Evolutionary conservation across 1,140 invertebrate genomes (phyloP), one percentile per base, ranked within the genome.

Genomic region (Colletes gigas): DNA sequence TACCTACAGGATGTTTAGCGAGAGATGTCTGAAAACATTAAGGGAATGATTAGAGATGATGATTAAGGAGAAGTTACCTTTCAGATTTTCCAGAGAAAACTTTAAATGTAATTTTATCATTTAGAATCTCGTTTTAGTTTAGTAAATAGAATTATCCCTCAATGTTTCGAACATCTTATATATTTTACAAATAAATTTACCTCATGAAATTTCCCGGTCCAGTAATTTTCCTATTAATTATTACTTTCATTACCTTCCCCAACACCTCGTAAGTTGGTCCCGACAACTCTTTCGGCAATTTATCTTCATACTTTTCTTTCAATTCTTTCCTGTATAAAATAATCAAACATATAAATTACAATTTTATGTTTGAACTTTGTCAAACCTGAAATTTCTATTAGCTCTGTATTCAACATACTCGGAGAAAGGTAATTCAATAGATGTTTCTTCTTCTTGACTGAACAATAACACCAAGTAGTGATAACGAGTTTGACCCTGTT

Each of bases 401-500:
- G 62, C 3, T 8, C 6, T 30, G 12, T n/a, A 41, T 7, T 80
- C 66, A 82, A 94, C 95, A 94, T 95, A 98, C 96, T 99, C 98
- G 47, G 97, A 95, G 78, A 99, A 96, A 9, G 97, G 97, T 76
- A 99, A 92, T 93, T 99, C 98, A 81, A 99, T 95, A n/a, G 97
- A 96, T 15, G 96, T 97, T 90, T 99, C 98, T 90, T 99, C 98
- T 91, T 99, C 98, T 90, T 98, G 97, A 57, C 96, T 97, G 92
- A 99, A 99, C 4, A 99, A 93, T 54, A 99, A 94, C 30, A 99
- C 98, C 39, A 99, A 94, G 92, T 98, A 99, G 88, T 99, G 98
- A 89, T 98, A 98, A 80, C 98, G 94, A 0, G 99, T 99, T 94
- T 99, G 99, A 84, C 99, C 99, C 93, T 99, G 99, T 92, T 99